phyloP scores from a whole-genome alignment of 1,140 invertebrate genomes.

The Drosophila miranda region DNA sequence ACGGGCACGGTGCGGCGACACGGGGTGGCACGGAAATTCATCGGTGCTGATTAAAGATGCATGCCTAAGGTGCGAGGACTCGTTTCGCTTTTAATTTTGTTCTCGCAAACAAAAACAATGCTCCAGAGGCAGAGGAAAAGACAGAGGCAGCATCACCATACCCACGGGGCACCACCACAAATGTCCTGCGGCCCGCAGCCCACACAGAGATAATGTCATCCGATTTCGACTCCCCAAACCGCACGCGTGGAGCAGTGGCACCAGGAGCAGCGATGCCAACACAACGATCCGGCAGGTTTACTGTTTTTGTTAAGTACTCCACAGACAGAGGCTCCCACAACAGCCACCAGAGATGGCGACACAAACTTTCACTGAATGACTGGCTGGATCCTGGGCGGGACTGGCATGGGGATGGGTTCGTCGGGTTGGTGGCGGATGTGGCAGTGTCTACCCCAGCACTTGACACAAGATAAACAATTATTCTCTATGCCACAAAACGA shows the following conservation, averaged over 20 bases:
- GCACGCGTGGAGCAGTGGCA: conserved; percentile 22
- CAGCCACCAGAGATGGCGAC: conserved; percentile 39
- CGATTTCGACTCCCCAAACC: conserved; percentile 60
- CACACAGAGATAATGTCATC: conserved; percentile 70
- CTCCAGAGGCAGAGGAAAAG: background rate
- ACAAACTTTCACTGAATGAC: conserved; percentile 52
- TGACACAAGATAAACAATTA: conserved; percentile 80
- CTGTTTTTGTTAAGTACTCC: conserved; percentile 63
- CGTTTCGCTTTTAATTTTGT: conserved; percentile 72
- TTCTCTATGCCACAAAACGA: conserved; percentile 63
- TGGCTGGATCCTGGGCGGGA: conserved; percentile 16
- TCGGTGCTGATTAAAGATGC: conserved; percentile 74
- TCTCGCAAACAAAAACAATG: conserved; percentile 28
- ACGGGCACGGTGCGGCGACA: conserved; percentile 10
- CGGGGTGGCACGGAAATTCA: conserved; percentile 50
- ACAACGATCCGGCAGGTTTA: conserved; percentile 18
- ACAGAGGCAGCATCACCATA: background rate
- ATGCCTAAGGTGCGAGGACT: conserved; percentile 68
- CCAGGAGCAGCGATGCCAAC: background rate
- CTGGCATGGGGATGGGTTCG: background rate
- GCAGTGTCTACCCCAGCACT: conserved; percentile 48
- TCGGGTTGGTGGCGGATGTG: background rate
- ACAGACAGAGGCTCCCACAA: conserved; percentile 56
- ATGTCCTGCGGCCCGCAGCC: conserved; percentile 33
- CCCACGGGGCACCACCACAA: conserved; percentile 4